Percentiles rank a stretch among this genome's conserved stretches.
Evolutionary conservation across 2,113 vertebrate species (phyloP).

Genomic region (Lichenostomus cassidix): DNA sequence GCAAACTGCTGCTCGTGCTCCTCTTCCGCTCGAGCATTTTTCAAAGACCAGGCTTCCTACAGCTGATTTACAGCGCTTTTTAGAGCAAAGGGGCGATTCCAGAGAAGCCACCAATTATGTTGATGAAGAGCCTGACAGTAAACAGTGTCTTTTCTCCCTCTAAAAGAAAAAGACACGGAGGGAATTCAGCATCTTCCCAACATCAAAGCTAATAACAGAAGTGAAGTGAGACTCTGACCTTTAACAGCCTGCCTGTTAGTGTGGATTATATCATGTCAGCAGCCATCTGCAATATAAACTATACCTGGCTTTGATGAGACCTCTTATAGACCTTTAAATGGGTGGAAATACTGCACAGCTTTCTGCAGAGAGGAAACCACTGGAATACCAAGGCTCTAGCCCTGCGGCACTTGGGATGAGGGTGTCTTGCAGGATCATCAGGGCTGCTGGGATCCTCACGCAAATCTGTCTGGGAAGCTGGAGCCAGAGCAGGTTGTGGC

Average conservation of each 20-base stretch:
- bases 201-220: constrained; percentile 71
- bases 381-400: not conserved
- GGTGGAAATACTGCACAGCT: constrained; percentile 18
- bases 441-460: not conserved
- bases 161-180: constrained; percentile 30
- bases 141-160: constrained; percentile 49
- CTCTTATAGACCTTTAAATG: constrained; percentile 54
- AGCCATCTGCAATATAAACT: constrained; percentile 67
- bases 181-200: constrained; percentile 56
- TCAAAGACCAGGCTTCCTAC: constrained; percentile 37
- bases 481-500: not conserved
- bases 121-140: constrained; percentile 65
- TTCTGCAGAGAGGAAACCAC: constrained; percentile 20
- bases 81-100: constrained; percentile 6
- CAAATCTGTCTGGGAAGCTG: not conserved
- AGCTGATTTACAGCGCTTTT: constrained; percentile 58
- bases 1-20: not conserved
- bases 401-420: not conserved
- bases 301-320: constrained; percentile 70
- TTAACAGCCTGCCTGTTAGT: constrained; percentile 64
- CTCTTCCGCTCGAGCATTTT: constrained; percentile 1
- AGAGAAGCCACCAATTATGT: constrained; percentile 58
- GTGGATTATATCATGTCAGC: constrained; percentile 66
- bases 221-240: constrained; percentile 66
- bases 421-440: not conserved